These are phyloP conservation scores for Crepidodera aurea DNA, from an alignment of 2,888 invertebrate genomes.

Conservation along the genomic window DNA sequence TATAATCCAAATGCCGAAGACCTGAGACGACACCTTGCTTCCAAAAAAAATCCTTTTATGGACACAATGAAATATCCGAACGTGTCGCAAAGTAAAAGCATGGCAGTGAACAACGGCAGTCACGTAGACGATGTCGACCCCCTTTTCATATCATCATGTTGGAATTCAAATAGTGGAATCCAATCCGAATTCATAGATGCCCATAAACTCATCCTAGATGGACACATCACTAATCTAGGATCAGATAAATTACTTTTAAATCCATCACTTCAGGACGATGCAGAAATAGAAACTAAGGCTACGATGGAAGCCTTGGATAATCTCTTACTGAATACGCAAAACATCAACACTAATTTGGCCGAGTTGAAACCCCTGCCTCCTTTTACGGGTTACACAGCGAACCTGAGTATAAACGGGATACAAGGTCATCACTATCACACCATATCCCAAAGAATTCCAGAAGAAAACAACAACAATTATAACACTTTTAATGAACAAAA, in stretches of 20 bases:
- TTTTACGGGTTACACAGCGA: slow-evolving; percentile 85
- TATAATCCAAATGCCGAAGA: too few species aligned
- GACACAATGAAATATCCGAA: slow-evolving; percentile 62
- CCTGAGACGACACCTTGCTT: too few species aligned
- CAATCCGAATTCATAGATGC: slow-evolving; percentile 65
- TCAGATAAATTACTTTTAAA: slow-evolving; percentile 66
- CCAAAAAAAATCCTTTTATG: slow-evolving; percentile 45
- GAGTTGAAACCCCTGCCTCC: slow-evolving; percentile 88
- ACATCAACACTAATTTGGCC: slow-evolving; percentile 77
- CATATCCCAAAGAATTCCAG: slow-evolving; percentile 78
- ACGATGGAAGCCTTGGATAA: slow-evolving; percentile 70
- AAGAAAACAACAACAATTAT: slow-evolving; percentile 73
- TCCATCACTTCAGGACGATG: slow-evolving; percentile 62
- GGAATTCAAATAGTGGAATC: slow-evolving; percentile 64
- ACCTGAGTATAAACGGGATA: slow-evolving; percentile 86
- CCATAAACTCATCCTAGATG: slow-evolving; percentile 66
- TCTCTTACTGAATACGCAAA: slow-evolving; percentile 56
- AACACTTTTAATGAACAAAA: slow-evolving; percentile 71
- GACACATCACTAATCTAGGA: slow-evolving; percentile 64
- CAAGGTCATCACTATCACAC: slow-evolving; percentile 88
- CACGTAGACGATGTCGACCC: slow-evolving; percentile 71
- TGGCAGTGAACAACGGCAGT: slow-evolving; percentile 59
- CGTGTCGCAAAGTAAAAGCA: slow-evolving; percentile 57
- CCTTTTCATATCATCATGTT: slow-evolving; percentile 76
- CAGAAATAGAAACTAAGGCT: slow-evolving; percentile 59